Percentiles rank a stretch among this genome's conserved stretches.
These are phyloP conservation scores for Rhamphomyia laevipes DNA, from an alignment of 2,888 invertebrate genomes.

Conservation along the genomic window DNA sequence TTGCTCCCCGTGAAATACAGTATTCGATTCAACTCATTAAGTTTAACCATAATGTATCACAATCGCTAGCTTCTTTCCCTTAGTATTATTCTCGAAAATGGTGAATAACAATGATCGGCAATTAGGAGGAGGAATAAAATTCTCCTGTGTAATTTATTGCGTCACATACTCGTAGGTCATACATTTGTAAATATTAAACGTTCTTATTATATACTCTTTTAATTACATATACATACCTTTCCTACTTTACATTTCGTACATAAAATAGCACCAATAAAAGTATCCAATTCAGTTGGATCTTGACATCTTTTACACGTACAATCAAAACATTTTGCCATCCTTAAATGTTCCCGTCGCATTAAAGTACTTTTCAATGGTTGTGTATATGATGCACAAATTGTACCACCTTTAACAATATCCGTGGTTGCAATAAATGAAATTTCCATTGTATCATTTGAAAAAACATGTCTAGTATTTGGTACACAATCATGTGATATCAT, in stretches of 20 bases:
- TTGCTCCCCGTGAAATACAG: no score
- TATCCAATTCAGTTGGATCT: slow-evolving; percentile 58
- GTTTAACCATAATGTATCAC: no score
- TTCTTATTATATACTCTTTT: no score
- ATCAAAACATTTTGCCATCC: slow-evolving; percentile 52
- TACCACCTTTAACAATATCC: slow-evolving; percentile 50
- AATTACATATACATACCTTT: slow-evolving; percentile 23
- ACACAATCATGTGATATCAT: slow-evolving; percentile 62
- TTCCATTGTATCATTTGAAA: slow-evolving; percentile 44
- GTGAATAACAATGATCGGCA: no score
- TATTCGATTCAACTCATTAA: no score
- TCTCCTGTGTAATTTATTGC: no score
- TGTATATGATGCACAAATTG: slow-evolving; percentile 57
- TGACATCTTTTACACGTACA: slow-evolving; percentile 54
- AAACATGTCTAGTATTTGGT: slow-evolving; percentile 59
- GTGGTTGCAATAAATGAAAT: slow-evolving; percentile 51
- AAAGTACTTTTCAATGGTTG: slow-evolving; percentile 58
- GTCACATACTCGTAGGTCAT: no score
- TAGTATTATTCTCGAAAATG: no score
- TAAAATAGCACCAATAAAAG: slow-evolving; percentile 49
- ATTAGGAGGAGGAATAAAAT: no score
- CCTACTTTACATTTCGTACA: slow-evolving; percentile 49
- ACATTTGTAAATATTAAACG: no score
- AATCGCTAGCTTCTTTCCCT: no score
- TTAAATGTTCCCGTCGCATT: slow-evolving; percentile 49